Base-by-base conservation (phyloP, 2,113 vertebrate genomes). In the Aspidoscelis tigris region DNA sequence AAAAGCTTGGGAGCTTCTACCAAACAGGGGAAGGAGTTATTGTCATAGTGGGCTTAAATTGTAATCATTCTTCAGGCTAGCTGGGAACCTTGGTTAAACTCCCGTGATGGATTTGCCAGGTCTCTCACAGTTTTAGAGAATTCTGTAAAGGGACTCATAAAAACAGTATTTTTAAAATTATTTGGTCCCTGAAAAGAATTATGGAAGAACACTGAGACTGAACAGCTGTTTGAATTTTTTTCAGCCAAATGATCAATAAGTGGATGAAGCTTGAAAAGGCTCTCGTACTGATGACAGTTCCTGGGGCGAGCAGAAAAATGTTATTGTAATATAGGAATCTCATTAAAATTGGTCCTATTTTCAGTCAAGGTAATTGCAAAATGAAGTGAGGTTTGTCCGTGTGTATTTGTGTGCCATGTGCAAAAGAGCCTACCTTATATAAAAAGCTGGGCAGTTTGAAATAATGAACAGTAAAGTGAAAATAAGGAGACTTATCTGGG, bases 191-290 rank as follows among this genome's bases (percentile, higher is more conserved):
- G 86, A 73, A 89, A 81, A 86, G 77, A 91, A 89, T 68, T 89
- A 33, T 85, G 89, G 85, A 88, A 81, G 2, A 20, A 33, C 65
- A 24, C 80, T 82, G 80, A 82, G 39, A 82, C 12, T 5, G 12
- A 84, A 84, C 26, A 86, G 65, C 84, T 90, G 43, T 82, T 92
- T 81, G 84, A 76, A 76, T 83, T 92, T 89, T 90, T 93, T 50
- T 80, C 79, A 84, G 74, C 66, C 69, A 81, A 69, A 74, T 86
- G 89, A 89, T 93, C 88, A 80, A 61, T 88, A 88, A 87, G 55
- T 79, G 75, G 61, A 50, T 90, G 87, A 90, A 88, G 84, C 86
- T 90, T 90, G 89, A 87, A 91, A 90, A 86, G 69, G 53, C 64
- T 47, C 58, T 92, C 76, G 70, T 20, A 50, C 47, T 76, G 55